phyloP scores from a whole-genome alignment of 2,888 invertebrate genomes.

The Alviniconcha strummeri region DNA sequence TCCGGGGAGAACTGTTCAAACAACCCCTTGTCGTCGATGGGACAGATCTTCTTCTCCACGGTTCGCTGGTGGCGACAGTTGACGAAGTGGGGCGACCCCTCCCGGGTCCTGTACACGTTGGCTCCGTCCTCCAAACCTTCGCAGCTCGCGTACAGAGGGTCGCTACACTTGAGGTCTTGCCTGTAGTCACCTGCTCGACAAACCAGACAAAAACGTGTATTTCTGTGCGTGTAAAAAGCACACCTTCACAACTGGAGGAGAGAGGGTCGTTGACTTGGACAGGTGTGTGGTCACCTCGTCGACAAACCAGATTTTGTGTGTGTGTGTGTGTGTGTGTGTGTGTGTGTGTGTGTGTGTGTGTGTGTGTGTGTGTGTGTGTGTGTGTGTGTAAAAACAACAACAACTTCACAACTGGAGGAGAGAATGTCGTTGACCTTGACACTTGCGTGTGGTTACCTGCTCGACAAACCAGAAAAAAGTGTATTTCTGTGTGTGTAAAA shows the following conservation, averaged over 20 bases:
- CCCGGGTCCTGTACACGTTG: constrained; percentile 51
- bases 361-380: too few species aligned
- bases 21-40: constrained; percentile 16
- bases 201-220: not conserved
- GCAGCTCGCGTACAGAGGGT: constrained; percentile 47
- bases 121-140: constrained; percentile 52
- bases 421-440: too few species aligned
- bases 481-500: not conserved
- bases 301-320: too few species aligned
- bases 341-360: too few species aligned
- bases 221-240: not conserved
- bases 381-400: too few species aligned
- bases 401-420: too few species aligned
- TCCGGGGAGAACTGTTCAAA: not conserved
- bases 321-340: too few species aligned
- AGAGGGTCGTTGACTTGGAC: not conserved
- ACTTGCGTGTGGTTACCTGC: too few species aligned
- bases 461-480: too few species aligned
- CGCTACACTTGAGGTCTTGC: not conserved
- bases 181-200: too few species aligned
- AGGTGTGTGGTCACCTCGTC: too few species aligned
- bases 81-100: constrained; percentile 50
- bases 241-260: not conserved
- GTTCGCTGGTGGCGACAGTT: constrained; percentile 52
- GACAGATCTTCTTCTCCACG: constrained; percentile 49